Evolutionary conservation across 2,888 invertebrate species (phyloP), one percentile per base, ranked within the genome.

Genomic region (Leistus spinibarbis): DNA sequence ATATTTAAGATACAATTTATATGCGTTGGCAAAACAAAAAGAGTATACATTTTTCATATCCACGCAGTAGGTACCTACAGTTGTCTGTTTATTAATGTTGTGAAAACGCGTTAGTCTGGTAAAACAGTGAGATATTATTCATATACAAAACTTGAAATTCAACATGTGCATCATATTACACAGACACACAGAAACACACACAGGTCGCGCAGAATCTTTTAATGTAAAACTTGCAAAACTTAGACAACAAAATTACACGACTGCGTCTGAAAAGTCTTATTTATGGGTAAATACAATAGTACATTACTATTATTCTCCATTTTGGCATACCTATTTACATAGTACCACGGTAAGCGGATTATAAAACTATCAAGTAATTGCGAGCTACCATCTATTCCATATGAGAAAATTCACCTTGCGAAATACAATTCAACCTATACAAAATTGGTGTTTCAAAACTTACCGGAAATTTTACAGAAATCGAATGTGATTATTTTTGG

Each of bases 111-210:
- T 73, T 73, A 73, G 67, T 13, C 40, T 67, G 67, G 62, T 73
- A 73, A 73, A 73, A 73, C 60, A 73, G 66, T 57, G 40, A 57
- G 73, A 73, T 73, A 73, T 73, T 73, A 73, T 73, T 73, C 73
- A 73, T 73, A 62, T 60, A 57, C 60, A 73, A 24, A 73, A 72
- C 66, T 66, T 72, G 65, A 56, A 66, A 72, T 66, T 72, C 66
- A 72, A 56, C 72, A 57, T 72, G 66, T 67, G 67, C 72, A 72
- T 54, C 54, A 10, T 54, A 71, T 71, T 64, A 64, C 22, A 5
- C 22, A 23, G 64, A 16, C 23, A n/a, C n/a, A 72, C 57, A 27
- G n/a, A 5, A 13, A 23, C 54, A 16, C 23, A n/a, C n/a, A 72
- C 57, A 27, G n/a, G 17, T 27, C 27, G 9, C 0, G 20, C 16